Evolutionary conservation across 2,888 invertebrate genomes (phyloP).

Genomic region (Drosophila quinaria): DNA sequence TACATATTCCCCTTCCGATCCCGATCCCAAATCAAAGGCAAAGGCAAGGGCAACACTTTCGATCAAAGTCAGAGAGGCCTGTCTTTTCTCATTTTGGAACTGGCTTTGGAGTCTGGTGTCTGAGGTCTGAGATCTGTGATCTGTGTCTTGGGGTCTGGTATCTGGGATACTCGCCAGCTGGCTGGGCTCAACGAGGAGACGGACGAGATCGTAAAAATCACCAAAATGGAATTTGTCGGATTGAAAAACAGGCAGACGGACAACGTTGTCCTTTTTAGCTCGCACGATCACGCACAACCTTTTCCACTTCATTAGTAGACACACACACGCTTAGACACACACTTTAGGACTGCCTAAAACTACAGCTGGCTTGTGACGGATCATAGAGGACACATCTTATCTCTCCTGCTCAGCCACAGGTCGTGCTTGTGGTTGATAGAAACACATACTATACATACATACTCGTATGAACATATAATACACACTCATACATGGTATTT

Average conservation of each 20-base stretch:
- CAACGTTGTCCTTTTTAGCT: constrained; percentile 43
- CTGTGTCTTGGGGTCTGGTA: constrained; percentile 32
- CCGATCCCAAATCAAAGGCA: not conserved
- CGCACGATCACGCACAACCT: constrained; percentile 50
- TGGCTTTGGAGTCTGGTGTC: constrained; percentile 23
- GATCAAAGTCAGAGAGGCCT: constrained; percentile 61
- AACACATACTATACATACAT: not conserved
- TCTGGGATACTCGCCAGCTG: constrained; percentile 55
- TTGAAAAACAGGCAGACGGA: constrained; percentile 15
- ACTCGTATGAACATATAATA: constrained; percentile 1
- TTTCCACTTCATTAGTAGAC: constrained; percentile 66
- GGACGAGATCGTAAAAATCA: constrained; percentile 50
- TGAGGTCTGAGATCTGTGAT: constrained; percentile 11
- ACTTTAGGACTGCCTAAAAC: constrained; percentile 12
- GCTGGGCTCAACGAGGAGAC: constrained; percentile 23
- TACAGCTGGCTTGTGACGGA: constrained; percentile 9
- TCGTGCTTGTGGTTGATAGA: constrained; percentile 52
- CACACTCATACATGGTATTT: not conserved
- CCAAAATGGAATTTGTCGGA: constrained; percentile 41
- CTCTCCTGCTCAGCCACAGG: constrained; percentile 42
- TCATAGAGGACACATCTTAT: constrained; percentile 42
- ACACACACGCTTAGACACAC: constrained; percentile 13
- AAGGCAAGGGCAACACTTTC: constrained; percentile 54
- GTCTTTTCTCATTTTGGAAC: constrained; percentile 9
- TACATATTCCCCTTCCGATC: not conserved